phyloP scores from a whole-genome alignment of 1,140 invertebrate genomes.

The Hesperophylax magnus region DNA sequence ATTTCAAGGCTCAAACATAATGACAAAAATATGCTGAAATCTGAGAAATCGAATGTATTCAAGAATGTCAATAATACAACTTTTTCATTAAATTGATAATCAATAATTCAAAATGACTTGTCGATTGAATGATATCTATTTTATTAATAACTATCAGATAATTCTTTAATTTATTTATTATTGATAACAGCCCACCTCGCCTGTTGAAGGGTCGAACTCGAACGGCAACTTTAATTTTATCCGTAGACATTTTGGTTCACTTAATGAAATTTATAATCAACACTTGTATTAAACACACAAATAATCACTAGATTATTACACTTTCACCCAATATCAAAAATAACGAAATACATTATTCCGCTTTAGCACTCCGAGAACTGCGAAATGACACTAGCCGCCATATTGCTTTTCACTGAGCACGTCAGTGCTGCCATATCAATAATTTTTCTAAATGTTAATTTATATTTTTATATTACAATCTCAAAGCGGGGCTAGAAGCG shows the following conservation, averaged over 20 bases:
- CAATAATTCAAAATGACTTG: too few relatives aligned
- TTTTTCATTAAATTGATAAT: too few relatives aligned
- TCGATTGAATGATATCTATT: not conserved
- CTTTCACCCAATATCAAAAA: constrained; percentile 72
- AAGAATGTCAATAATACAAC: too few relatives aligned
- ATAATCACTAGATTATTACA: constrained; percentile 62
- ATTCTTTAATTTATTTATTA: constrained; percentile 39
- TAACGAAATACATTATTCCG: constrained; percentile 71
- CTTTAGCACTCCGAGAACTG: constrained; percentile 67
- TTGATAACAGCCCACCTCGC: constrained; percentile 81
- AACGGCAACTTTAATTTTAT: constrained; percentile 97
- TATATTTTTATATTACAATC: not conserved
- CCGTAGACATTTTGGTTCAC: constrained; percentile 77
- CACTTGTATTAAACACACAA: constrained; percentile 45
- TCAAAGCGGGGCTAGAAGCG: not conserved
- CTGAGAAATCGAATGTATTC: not conserved
- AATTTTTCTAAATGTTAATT: not conserved
- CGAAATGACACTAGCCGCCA: constrained; percentile 70
- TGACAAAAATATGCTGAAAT: constrained; percentile 3
- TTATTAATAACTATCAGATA: not conserved
- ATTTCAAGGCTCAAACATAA: constrained; percentile 17
- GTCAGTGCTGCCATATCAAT: constrained; percentile 6
- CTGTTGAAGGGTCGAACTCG: constrained; percentile 96
- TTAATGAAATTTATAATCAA: constrained; percentile 33
- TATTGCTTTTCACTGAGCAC: constrained; percentile 64